Percentiles rank a stretch among this genome's conserved stretches.
phyloP scores from a whole-genome alignment of 2,113 vertebrate species.

The Hippoglossus stenolepis region DNA sequence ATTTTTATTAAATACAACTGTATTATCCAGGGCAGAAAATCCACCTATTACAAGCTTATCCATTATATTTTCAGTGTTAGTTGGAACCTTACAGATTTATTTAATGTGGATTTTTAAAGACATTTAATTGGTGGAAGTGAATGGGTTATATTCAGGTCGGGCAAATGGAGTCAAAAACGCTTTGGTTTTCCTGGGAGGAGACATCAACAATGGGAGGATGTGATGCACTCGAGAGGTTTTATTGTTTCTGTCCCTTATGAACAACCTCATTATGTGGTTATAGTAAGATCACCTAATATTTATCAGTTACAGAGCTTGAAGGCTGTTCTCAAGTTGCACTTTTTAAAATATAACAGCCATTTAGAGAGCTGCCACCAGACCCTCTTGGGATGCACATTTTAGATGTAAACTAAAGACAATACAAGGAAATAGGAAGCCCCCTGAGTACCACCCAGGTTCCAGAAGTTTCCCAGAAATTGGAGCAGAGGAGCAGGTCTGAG shows the following conservation, averaged over 20 bases:
- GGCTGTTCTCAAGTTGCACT: neutral
- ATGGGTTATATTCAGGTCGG: neutral
- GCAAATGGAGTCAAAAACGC: neutral
- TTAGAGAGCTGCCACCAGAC: neutral
- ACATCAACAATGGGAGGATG: constrained; percentile 38
- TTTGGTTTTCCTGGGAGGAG: neutral
- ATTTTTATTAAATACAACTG: too few species aligned
- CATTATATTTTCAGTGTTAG: neutral
- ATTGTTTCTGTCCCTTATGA: constrained; percentile 2
- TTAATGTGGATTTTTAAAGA: neutral
- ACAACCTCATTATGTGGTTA: constrained; percentile 1
- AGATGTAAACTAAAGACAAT: constrained; percentile 68
- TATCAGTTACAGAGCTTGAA: neutral
- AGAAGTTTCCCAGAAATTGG: constrained; percentile 59
- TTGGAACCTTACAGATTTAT: neutral
- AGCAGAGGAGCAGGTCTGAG: constrained; percentile 6
- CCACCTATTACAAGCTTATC: too few species aligned
- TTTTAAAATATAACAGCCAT: neutral
- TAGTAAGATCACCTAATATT: neutral
- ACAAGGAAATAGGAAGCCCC: constrained; percentile 78
- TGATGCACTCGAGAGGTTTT: neutral
- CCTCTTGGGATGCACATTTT: constrained; percentile 34
- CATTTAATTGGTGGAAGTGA: neutral
- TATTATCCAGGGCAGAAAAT: too few species aligned
- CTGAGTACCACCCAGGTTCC: constrained; percentile 33